phyloP scores from a whole-genome alignment of 2,797 vertebrate genomes.

The Mus caroli region DNA sequence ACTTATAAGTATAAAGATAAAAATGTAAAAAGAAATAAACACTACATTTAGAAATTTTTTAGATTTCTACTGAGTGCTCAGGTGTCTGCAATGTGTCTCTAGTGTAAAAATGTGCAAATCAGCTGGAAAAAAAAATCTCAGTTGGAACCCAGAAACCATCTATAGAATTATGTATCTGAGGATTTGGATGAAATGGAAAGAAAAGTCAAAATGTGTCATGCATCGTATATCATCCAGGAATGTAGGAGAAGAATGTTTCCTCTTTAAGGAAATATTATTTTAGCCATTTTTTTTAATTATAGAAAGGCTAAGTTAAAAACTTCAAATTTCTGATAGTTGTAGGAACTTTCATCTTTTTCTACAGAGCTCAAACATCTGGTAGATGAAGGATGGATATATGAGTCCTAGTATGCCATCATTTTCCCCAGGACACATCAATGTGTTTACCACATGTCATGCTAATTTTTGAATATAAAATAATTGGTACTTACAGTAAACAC shows the following conservation, averaged over 20 bases:
- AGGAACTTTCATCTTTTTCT: conserved; percentile 11
- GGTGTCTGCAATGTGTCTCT: background rate
- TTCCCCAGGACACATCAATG: background rate
- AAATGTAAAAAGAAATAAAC: background rate
- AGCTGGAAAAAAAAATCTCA: background rate
- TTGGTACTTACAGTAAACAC: background rate
- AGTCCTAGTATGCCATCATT: background rate
- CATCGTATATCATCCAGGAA: background rate
- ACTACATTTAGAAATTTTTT: conserved; percentile 12
- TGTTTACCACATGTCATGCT: background rate
- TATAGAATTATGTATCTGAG: background rate
- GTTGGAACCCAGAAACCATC: background rate
- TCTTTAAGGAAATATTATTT: background rate
- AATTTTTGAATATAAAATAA: background rate
- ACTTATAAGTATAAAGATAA: background rate
- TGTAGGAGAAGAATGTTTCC: background rate
- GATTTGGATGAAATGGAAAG: background rate
- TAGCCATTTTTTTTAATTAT: conserved; percentile 10
- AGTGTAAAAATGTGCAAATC: conserved; percentile 32
- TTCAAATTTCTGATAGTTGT: conserved; percentile 9
- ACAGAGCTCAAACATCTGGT: background rate
- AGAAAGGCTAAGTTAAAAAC: conserved; percentile 25
- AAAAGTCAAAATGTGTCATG: conserved; percentile 3
- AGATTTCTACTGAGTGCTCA: background rate
- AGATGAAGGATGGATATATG: background rate